Evolutionary conservation across 2,113 vertebrate species (phyloP).

Genomic region (Calidris pugnax): DNA sequence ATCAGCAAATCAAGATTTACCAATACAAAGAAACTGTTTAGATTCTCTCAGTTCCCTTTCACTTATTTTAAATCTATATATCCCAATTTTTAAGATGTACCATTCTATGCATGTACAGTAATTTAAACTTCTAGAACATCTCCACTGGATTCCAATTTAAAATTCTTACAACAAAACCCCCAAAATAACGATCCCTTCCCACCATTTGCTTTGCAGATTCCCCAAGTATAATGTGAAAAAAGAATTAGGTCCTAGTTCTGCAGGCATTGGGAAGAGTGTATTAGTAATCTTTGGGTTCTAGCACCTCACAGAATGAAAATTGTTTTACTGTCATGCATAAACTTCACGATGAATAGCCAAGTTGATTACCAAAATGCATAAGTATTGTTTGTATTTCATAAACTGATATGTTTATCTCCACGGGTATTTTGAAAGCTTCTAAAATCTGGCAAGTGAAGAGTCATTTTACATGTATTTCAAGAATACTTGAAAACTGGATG

Average conservation of each 20-base stretch:
- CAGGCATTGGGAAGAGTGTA: background rate
- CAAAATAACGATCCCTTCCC: background rate
- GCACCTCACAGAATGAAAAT: background rate
- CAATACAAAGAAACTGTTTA: background rate
- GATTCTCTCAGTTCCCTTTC: background rate
- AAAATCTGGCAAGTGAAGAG: background rate
- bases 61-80: background rate
- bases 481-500: background rate
- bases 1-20: background rate
- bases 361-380: background rate
- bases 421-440: constrained; percentile 19
- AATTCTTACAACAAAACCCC: background rate
- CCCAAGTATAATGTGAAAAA: background rate
- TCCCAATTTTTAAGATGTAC: background rate
- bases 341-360: background rate
- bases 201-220: background rate
- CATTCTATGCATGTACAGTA: background rate
- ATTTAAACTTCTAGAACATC: background rate
- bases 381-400: background rate
- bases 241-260: background rate
- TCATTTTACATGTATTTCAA: background rate
- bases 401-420: background rate
- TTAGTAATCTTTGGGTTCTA: background rate
- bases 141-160: background rate
- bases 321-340: background rate